phyloP scores from a whole-genome alignment of 2,113 vertebrate species.

The Ascaphus truei region DNA sequence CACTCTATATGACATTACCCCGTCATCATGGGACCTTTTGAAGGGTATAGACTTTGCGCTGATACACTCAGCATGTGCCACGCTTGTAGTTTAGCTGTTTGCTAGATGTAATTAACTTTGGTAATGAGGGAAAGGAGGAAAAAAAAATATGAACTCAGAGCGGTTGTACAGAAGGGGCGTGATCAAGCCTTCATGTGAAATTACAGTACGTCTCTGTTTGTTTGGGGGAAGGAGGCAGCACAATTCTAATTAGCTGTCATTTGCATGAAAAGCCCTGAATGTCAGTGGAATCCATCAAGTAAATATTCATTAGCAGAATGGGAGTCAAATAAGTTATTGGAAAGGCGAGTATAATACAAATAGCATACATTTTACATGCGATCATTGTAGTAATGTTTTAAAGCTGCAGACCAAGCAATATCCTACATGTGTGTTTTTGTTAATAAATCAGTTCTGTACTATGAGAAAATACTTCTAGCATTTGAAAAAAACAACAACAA shows the following conservation, averaged over 20 bases:
- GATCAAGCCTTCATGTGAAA: neutral
- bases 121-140: slow-evolving; percentile 6
- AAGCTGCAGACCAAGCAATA: too few relatives aligned
- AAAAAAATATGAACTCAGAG: neutral
- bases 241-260: slow-evolving; percentile 19
- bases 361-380: too few relatives aligned
- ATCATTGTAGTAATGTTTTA: too few relatives aligned
- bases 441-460: too few relatives aligned
- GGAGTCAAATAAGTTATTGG: too few relatives aligned
- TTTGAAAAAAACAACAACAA: too few relatives aligned
- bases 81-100: neutral
- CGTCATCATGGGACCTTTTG: neutral
- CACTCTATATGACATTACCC: neutral
- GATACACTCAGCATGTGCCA: neutral
- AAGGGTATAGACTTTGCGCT: neutral
- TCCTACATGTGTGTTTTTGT: too few relatives aligned
- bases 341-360: too few relatives aligned
- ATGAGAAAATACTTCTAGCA: too few relatives aligned
- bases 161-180: neutral
- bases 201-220: neutral
- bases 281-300: too few relatives aligned
- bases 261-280: neutral
- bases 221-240: neutral
- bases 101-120: slow-evolving; percentile 14
- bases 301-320: too few relatives aligned